Conservation (phyloP, 2,888 invertebrate genomes). For the Noctua comes region DNA sequence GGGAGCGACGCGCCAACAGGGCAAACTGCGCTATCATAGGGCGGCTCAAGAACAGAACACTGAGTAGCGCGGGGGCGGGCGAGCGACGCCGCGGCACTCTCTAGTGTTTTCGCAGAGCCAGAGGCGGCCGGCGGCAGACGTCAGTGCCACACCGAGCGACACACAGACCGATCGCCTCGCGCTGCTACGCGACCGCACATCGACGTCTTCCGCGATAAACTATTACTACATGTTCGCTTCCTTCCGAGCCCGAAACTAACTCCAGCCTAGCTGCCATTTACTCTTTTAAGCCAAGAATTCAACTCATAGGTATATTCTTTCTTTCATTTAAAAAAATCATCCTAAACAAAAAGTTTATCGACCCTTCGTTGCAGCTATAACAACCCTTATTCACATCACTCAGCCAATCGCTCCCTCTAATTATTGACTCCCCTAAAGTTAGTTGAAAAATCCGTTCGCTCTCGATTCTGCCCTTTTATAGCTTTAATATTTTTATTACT, state of each 20-base stretch:
- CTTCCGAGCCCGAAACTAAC: conserved; percentile 47
- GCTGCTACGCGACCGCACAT: conserved; percentile 77
- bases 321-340: conserved; percentile 49
- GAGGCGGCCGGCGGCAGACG: conserved; percentile 79
- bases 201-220: conserved; percentile 78
- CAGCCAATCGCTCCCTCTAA: conserved; percentile 88
- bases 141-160: conserved; percentile 87
- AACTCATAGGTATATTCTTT: conserved; percentile 50
- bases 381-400: conserved; percentile 88
- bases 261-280: conserved; percentile 31
- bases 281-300: conserved; percentile 34
- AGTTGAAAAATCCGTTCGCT: conserved; percentile 78
- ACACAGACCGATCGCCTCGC: conserved; percentile 86
- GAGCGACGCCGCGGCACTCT: conserved; percentile 81
- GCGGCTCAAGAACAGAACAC: conserved; percentile 73
- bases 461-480: conserved; percentile 82
- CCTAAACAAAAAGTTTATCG: conserved; percentile 84
- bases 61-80: conserved; percentile 84
- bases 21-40: conserved; percentile 77
- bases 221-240: conserved; percentile 78
- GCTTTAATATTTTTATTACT: conserved; percentile 84
- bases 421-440: conserved; percentile 89
- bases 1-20: conserved; percentile 59
- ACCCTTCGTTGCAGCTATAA: conserved; percentile 85
- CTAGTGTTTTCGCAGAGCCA: conserved; percentile 67